These are phyloP conservation scores for Labeo rohita DNA, from an alignment of 2,113 vertebrate genomes.

Conservation along the genomic window DNA sequence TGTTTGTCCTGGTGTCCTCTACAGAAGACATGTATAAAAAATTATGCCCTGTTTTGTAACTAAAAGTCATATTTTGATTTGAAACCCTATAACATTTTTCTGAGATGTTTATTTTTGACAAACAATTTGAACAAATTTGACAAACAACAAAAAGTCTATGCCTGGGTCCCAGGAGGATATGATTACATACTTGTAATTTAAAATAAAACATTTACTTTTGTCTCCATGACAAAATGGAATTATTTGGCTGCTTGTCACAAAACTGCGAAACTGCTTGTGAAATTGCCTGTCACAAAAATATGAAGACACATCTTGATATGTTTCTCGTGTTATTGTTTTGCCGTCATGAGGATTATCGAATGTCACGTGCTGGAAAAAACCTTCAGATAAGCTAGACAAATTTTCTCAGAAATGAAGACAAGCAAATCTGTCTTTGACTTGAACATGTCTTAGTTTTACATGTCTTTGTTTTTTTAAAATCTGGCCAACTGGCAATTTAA, in stretches of 20 bases:
- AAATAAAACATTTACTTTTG: not conserved
- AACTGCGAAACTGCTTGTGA: too few species aligned
- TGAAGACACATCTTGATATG: not conserved
- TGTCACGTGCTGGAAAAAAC: not conserved
- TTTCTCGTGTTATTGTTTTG: not conserved
- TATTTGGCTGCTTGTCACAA: not conserved
- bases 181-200: too few species aligned
- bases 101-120: too few species aligned
- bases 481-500: not conserved
- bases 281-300: not conserved
- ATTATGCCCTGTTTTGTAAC: not conserved
- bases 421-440: not conserved
- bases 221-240: not conserved
- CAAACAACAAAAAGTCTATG: too few species aligned
- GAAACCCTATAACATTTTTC: too few species aligned
- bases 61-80: not conserved
- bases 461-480: too few species aligned
- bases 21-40: not conserved
- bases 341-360: not conserved
- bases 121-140: too few species aligned
- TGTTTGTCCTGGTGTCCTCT: not conserved
- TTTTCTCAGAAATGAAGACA: not conserved
- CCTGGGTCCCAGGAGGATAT: too few species aligned
- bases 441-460: not conserved
- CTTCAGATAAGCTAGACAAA: not conserved